Evolutionary conservation across 2,113 vertebrate species (phyloP).

Genomic region (Pseudorectes ferrugineus): DNA sequence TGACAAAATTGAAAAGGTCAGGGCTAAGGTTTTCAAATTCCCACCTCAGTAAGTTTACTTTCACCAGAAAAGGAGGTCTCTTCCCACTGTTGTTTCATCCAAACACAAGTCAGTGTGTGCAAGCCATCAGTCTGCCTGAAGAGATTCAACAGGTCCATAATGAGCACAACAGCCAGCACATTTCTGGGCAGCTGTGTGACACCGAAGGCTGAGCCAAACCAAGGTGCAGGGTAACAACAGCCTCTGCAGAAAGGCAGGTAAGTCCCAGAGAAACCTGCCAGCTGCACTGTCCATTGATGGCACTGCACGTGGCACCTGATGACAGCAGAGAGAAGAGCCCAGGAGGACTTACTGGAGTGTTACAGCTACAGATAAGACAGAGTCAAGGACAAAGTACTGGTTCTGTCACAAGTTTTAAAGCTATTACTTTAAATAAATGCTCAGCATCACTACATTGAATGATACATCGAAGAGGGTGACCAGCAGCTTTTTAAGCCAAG

Average conservation of each 20-base stretch:
- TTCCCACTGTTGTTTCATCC: neutral
- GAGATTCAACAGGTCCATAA: neutral
- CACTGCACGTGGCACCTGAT: fast-evolving
- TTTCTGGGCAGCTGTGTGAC: neutral
- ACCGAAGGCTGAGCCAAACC: neutral
- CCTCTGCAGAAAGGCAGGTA: neutral
- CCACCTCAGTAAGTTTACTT: neutral
- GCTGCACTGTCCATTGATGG: neutral
- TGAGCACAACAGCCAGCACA: neutral
- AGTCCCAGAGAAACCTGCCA: neutral
- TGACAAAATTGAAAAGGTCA: neutral
- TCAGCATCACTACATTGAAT: neutral
- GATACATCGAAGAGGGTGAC: neutral
- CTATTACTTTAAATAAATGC: neutral
- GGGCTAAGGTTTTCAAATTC: neutral
- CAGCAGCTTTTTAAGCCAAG: neutral
- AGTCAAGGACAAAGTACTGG: neutral
- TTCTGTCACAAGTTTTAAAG: neutral
- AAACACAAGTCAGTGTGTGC: neutral
- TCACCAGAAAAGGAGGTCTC: neutral
- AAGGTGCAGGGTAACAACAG: neutral
- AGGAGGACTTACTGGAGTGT: neutral
- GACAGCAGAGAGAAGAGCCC: neutral
- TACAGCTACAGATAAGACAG: neutral
- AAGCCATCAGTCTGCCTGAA: neutral